These are phyloP conservation scores for Himalopsyche tibetana DNA, from an alignment of 2,888 invertebrate species.

Conservation along the genomic window DNA sequence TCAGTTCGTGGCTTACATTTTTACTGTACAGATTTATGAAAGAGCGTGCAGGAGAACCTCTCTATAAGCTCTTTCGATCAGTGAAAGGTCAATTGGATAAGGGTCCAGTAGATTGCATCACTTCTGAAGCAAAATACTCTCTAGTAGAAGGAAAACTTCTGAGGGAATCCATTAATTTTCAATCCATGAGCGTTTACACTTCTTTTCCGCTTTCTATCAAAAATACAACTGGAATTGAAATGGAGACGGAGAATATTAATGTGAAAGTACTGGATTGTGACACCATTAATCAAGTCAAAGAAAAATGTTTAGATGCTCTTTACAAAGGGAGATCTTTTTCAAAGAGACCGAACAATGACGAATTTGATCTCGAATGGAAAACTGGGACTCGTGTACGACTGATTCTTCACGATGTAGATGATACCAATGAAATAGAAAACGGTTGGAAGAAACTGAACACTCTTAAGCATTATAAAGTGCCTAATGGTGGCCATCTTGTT, in stretches of 20 bases:
- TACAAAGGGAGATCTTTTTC: constrained; percentile 97
- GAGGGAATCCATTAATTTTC: constrained; percentile 98
- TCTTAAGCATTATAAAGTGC: constrained; percentile 96
- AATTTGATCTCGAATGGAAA: constrained; percentile 98
- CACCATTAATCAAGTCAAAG: constrained; percentile 98
- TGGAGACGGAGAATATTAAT: constrained; percentile 93
- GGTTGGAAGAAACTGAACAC: constrained; percentile 99
- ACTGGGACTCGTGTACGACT: constrained; percentile 95
- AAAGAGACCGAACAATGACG: constrained; percentile 95
- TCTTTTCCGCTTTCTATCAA: constrained; percentile 71
- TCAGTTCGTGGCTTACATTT: constrained; percentile 99
- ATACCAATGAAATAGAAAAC: constrained; percentile 95
- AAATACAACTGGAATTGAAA: constrained; percentile 93
- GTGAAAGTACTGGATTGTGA: constrained; percentile 99
- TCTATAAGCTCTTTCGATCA: constrained; percentile 98
- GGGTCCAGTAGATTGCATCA: constrained; percentile 98
- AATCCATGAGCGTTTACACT: constrained; percentile 92
- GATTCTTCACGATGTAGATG: constrained; percentile 97
- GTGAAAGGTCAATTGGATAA: constrained; percentile 99
- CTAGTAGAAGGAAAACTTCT: constrained; percentile 99
- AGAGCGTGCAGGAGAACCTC: constrained; percentile 98
- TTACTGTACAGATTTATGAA: constrained; percentile 97
- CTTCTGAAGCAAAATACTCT: constrained; percentile 98
- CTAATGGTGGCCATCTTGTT: constrained; percentile 95
- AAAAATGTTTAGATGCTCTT: constrained; percentile 98